Conservation (phyloP, 1,140 invertebrate species). For the Drosophila ogumai region DNA sequence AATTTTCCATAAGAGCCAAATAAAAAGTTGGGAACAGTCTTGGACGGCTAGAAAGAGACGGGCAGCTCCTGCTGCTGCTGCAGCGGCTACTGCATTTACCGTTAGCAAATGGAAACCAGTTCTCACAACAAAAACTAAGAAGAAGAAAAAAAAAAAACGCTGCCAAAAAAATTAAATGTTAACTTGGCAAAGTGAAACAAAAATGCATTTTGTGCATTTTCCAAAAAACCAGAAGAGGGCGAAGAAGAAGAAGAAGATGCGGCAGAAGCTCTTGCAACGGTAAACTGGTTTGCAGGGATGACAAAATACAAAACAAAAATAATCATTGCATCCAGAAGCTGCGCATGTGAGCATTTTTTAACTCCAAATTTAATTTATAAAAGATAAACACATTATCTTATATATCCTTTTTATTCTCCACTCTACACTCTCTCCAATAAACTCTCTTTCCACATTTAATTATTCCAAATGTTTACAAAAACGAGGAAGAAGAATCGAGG, state of each 20-base stretch:
- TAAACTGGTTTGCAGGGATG: slow-evolving; percentile 42
- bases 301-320: slow-evolving; percentile 8
- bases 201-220: slow-evolving; percentile 34
- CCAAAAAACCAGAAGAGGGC: not conserved
- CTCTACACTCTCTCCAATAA: slow-evolving; percentile 10
- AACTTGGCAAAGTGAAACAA: slow-evolving; percentile 42
- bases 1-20: slow-evolving; percentile 73
- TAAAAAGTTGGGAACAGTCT: slow-evolving; percentile 68
- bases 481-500: not conserved
- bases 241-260: slow-evolving; percentile 3
- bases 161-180: slow-evolving; percentile 56
- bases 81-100: slow-evolving; percentile 24
- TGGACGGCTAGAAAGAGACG: slow-evolving; percentile 18
- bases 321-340: slow-evolving; percentile 34
- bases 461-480: slow-evolving; percentile 50
- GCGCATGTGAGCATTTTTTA: not conserved
- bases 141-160: slow-evolving; percentile 8
- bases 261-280: slow-evolving; percentile 35
- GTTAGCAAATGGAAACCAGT: slow-evolving; percentile 59
- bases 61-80: slow-evolving; percentile 21
- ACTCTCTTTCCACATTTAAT: not conserved
- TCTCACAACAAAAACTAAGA: slow-evolving; percentile 36
- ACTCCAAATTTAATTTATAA: not conserved
- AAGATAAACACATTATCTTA: not conserved
- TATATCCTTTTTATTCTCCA: not conserved